Evolutionary conservation across 2,888 invertebrate species (phyloP).

Genomic region (Ophioninae sp.): DNA sequence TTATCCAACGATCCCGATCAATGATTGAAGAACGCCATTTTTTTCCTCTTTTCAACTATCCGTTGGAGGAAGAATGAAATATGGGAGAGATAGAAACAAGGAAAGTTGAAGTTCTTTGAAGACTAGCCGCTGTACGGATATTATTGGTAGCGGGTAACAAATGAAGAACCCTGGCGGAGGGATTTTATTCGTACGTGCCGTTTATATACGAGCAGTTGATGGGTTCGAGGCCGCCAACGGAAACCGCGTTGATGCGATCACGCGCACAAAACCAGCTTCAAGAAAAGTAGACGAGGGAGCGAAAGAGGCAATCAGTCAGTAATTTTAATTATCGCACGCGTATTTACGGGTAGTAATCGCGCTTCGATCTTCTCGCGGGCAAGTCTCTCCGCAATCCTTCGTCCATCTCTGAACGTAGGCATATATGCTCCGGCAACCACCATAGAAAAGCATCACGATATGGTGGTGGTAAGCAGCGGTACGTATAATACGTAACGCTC

Average conservation of each 20-base stretch:
- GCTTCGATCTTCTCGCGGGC: slow-evolving; percentile 66
- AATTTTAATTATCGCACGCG: slow-evolving; percentile 75
- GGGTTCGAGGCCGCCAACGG: slow-evolving; percentile 6
- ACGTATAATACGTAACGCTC: slow-evolving; percentile 6
- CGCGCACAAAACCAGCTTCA: slow-evolving; percentile 27
- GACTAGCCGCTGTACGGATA: slow-evolving; percentile 38
- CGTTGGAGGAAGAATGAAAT: neutral
- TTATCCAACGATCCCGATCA: neutral
- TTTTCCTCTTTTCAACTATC: neutral
- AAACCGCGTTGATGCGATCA: slow-evolving; percentile 46
- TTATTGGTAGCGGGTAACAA: slow-evolving; percentile 49
- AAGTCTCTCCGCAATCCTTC: slow-evolving; percentile 64
- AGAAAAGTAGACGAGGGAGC: slow-evolving; percentile 41
- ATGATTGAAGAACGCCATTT: neutral
- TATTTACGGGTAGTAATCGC: slow-evolving; percentile 73
- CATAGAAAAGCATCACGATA: slow-evolving; percentile 10
- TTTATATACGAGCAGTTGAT: slow-evolving; percentile 17
- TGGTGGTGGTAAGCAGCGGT: neutral
- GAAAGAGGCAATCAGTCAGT: slow-evolving; percentile 69
- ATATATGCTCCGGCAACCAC: slow-evolving; percentile 46
- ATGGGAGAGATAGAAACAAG: neutral
- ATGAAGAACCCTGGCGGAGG: slow-evolving; percentile 43
- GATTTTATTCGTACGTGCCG: slow-evolving; percentile 18
- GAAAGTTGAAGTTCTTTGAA: slow-evolving; percentile 40
- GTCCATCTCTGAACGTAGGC: slow-evolving; percentile 45